Conservation (phyloP, 2,797 vertebrate genomes). For the Lophotriccus pileatus region DNA sequence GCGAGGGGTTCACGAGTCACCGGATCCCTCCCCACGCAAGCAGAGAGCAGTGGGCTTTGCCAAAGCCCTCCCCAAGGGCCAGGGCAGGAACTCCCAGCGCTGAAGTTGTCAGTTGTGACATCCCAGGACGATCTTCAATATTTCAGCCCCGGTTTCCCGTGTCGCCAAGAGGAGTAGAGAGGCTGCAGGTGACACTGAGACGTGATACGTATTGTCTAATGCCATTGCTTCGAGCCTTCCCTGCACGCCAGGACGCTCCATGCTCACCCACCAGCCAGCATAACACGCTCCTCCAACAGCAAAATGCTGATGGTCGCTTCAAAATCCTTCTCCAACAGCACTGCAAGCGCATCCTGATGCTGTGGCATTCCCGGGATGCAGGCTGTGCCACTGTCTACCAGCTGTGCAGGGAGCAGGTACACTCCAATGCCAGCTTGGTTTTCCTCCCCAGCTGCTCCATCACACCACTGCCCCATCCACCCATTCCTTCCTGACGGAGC, state of each 20-base stretch:
- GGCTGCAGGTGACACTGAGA: not conserved
- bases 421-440: not conserved
- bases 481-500: not conserved
- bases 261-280: not conserved
- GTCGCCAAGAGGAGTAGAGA: not conserved
- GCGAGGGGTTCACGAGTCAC: not conserved
- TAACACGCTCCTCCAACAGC: not conserved
- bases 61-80: not conserved
- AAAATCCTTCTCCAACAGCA: not conserved
- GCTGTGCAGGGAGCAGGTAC: not conserved
- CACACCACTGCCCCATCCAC: not conserved
- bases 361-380: not conserved
- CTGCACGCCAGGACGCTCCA: not conserved
- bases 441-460: not conserved
- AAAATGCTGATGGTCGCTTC: not conserved
- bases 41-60: not conserved
- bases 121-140: not conserved
- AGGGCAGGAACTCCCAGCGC: not conserved
- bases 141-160: not conserved
- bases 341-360: rapidly evolving
- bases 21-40: not conserved
- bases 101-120: rapidly evolving
- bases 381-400: not conserved
- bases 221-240: not conserved
- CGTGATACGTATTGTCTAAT: rapidly evolving